Conservation (phyloP, 2,113 vertebrate genomes). For the Sylvia atricapilla region DNA sequence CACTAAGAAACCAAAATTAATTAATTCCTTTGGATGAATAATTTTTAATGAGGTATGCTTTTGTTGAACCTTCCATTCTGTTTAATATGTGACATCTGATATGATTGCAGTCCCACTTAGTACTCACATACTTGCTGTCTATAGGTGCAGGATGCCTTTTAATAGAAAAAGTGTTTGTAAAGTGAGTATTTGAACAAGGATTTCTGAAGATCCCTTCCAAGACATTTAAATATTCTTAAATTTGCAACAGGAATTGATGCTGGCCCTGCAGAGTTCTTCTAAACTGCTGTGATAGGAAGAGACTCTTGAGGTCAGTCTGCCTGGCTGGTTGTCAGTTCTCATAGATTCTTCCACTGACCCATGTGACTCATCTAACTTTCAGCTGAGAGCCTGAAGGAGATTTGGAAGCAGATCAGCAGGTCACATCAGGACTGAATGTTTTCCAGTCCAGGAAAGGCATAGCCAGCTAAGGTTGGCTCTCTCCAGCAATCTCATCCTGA, state of each 20-base stretch:
- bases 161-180: not conserved
- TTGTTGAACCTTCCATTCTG: not conserved
- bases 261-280: not conserved
- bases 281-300: not conserved
- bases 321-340: not conserved
- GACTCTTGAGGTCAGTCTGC: not conserved
- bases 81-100: not conserved
- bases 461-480: not conserved
- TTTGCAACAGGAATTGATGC: not conserved
- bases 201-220: not conserved
- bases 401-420: not conserved
- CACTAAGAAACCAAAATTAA: not conserved
- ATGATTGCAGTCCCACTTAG: not conserved
- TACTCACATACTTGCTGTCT: not conserved
- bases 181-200: not conserved
- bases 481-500: not conserved
- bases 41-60: not conserved
- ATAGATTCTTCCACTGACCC: not conserved
- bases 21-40: not conserved
- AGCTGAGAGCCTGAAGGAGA: not conserved
- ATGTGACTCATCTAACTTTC: not conserved
- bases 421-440: constrained; percentile 19
- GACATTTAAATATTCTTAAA: not conserved
- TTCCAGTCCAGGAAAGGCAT: not conserved
- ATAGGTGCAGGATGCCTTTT: not conserved